Percentiles rank a stretch among this genome's conserved stretches.
Evolutionary conservation across 35 echinoderm and acorn worm species (phyloP).

Genomic region (Lytechinus pictus): DNA sequence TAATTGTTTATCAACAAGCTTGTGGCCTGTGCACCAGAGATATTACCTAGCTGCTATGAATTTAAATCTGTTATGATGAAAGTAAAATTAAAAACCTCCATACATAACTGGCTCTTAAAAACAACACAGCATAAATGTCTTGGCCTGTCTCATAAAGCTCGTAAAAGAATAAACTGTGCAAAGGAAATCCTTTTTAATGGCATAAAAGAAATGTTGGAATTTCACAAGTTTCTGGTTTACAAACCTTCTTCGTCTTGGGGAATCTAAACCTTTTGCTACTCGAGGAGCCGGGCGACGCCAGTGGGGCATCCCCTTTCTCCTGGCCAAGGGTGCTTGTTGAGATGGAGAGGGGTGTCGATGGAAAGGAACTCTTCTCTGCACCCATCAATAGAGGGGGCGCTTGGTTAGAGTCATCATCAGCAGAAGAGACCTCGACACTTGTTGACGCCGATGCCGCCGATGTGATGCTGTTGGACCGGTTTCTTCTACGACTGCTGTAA

Average conservation of each 20-base stretch:
- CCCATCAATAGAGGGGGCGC: background rate
- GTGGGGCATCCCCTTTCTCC: constrained; percentile 5
- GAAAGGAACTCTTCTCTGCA: background rate
- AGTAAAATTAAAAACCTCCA: no score
- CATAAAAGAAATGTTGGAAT: no score
- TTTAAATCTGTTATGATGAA: no score
- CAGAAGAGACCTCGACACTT: constrained; percentile 70
- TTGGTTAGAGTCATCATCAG: constrained; percentile 76
- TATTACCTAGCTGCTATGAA: no score
- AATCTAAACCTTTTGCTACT: constrained; percentile 97
- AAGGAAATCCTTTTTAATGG: no score
- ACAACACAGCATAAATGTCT: no score
- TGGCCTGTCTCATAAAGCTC: no score
- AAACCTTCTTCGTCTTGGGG: constrained; percentile 97
- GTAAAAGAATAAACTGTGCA: no score
- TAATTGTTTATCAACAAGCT: no score
- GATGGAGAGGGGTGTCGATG: constrained; percentile 26
- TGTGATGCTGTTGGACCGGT: constrained; percentile 72
- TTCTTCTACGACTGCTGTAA: constrained; percentile 56
- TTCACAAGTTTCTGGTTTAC: background rate
- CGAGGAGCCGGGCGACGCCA: constrained; percentile 77
- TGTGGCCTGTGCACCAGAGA: no score
- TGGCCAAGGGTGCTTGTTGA: background rate
- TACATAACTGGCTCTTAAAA: no score
- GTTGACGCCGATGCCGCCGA: constrained; percentile 47